Percentiles rank a stretch among this genome's conserved stretches.
Evolutionary conservation across 2,888 invertebrate species (phyloP).

Genomic region (Congeria kusceri): DNA sequence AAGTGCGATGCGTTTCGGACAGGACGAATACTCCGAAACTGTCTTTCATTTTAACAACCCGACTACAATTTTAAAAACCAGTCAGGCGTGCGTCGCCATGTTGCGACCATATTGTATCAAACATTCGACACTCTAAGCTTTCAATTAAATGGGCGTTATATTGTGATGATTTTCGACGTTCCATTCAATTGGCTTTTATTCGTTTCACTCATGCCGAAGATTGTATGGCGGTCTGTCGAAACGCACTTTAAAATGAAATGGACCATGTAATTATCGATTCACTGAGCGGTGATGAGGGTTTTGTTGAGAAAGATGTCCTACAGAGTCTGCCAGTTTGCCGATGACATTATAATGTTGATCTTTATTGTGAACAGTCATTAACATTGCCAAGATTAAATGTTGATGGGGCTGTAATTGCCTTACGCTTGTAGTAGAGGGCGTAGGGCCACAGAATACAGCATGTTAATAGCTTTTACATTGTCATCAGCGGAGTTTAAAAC

Average conservation of each 20-base stretch:
- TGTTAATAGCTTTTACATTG: background rate
- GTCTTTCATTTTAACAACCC: slow-evolving; percentile 50
- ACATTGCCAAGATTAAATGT: slow-evolving; percentile 16
- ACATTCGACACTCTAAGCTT: slow-evolving; percentile 30
- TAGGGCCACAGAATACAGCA: background rate
- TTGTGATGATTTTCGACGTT: slow-evolving; percentile 45
- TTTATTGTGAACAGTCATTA: slow-evolving; percentile 32
- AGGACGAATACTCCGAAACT: background rate
- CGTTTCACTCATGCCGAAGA: slow-evolving; percentile 36
- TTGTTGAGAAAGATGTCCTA: slow-evolving; percentile 21
- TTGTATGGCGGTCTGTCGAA: slow-evolving; percentile 34
- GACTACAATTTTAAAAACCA: slow-evolving; percentile 18
- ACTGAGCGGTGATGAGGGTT: slow-evolving; percentile 27
- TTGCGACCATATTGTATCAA: slow-evolving; percentile 43
- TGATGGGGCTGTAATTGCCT: slow-evolving; percentile 17
- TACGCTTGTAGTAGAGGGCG: slow-evolving; percentile 6
- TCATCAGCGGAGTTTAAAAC: background rate
- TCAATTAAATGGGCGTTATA: slow-evolving; percentile 53
- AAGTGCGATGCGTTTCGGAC: slow-evolving; percentile 36
- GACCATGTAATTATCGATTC: slow-evolving; percentile 59
- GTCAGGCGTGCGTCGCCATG: slow-evolving; percentile 38
- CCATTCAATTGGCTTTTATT: slow-evolving; percentile 43
- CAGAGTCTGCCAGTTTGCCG: slow-evolving; percentile 18
- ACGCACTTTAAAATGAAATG: slow-evolving; percentile 46
- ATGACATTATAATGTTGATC: slow-evolving; percentile 46